Base-by-base conservation (phyloP, 2,888 invertebrate species). In the Steromphala cineraria region DNA sequence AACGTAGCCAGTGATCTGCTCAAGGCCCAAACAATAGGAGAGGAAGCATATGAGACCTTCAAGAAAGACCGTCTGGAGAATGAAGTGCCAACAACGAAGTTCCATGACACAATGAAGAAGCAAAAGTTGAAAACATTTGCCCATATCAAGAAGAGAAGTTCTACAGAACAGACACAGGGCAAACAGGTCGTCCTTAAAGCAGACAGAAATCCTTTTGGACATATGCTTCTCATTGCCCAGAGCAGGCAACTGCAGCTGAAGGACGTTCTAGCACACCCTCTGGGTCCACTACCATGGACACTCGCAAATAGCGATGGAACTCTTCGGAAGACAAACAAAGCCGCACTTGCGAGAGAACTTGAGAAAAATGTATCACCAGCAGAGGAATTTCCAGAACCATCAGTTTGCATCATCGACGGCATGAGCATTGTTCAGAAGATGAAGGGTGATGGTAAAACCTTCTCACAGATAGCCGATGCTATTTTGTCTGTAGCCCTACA, bases 101-200 rank as follows among this genome's bases (percentile, higher is more conserved):
- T 86, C 80, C 78, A 86, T 80, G 81, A 84, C 36, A 75, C 75
- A 67, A 76, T 86, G 77, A 84, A 75, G 71, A 83, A 62, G 53
- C 67, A 80, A 52, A 86, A 82, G 55, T 77, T 86, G 80, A 83
- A 86, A 71, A 84, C 77, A 77, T 82, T 84, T 78, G n/a, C 55
- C 19, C 56, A 75, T 21, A 36, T 15, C 36, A 78, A 75, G n/a
- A 81, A 79, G 75, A 80, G 46, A 36, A 28, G 8, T 13, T 15
- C n/a, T 31, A 28, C 15, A 40, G 21, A 21, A 55, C n/a, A 78
- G 40, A 52, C 79, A 55, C 31, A 75, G 31, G 75, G 74, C 53
- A 74, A 53, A 46, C 67, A 62, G 21, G 40, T 83, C 19, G 55
- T 83, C 53, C 36, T 83, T 31, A 71, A 78, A 56, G 81, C 75